These are phyloP conservation scores for Capromys pilorides DNA, from an alignment of 2,797 vertebrate genomes.

Conservation along the genomic window DNA sequence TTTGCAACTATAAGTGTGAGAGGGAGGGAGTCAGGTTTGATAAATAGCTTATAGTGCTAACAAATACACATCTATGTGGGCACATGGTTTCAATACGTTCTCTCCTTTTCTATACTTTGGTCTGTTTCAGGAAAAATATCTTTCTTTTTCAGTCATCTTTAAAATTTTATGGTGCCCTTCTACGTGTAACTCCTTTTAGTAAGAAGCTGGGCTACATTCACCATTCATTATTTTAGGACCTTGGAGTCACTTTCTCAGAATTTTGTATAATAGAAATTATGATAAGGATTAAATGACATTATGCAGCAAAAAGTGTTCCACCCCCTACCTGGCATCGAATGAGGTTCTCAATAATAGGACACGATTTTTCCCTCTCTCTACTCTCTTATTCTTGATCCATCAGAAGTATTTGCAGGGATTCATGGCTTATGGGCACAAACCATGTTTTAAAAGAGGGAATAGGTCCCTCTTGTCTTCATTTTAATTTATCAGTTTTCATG, in stretches of 20 bases:
- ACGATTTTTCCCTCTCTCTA: background rate
- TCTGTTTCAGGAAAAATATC: constrained; percentile 1
- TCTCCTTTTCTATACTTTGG: background rate
- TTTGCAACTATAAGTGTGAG: background rate
- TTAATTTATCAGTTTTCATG: constrained; percentile 50
- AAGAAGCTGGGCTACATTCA: background rate
- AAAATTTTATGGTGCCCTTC: background rate
- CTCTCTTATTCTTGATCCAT: background rate
- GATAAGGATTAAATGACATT: constrained; percentile 40
- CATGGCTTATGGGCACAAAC: background rate
- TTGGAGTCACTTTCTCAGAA: background rate
- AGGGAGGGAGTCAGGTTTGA: background rate
- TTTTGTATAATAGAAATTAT: background rate
- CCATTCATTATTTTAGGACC: constrained; percentile 1
- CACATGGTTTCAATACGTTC: background rate
- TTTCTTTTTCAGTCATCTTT: background rate
- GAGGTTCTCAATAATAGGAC: background rate
- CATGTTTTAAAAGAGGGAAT: constrained; percentile 20
- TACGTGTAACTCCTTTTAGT: background rate
- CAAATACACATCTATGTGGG: background rate
- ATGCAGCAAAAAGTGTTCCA: background rate
- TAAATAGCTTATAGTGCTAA: background rate
- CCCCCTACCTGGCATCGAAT: background rate
- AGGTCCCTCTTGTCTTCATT: background rate
- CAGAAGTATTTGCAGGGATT: background rate